phyloP scores from a whole-genome alignment of 2,888 invertebrate genomes.

The Pristionchus japonicus region DNA sequence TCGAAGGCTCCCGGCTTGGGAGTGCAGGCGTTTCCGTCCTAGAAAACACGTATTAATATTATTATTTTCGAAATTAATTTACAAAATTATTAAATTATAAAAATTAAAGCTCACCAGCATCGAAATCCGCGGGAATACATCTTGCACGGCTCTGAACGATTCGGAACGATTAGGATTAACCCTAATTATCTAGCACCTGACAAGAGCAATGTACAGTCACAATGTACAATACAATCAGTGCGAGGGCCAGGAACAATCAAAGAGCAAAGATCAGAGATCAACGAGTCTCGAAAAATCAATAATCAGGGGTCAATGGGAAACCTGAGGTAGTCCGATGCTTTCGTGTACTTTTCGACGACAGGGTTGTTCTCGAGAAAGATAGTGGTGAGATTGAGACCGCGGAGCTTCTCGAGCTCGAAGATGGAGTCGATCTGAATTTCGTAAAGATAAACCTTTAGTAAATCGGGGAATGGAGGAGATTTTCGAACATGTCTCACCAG shows the following conservation, averaged over 20 bases:
- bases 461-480: background rate
- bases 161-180: background rate
- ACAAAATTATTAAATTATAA: no score
- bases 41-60: background rate
- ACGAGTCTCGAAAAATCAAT: no score
- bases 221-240: background rate
- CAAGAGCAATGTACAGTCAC: no score
- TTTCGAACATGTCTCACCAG: slow-evolving; percentile 51
- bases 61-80: background rate
- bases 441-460: background rate
- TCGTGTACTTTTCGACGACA: slow-evolving; percentile 56
- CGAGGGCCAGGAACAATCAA: background rate
- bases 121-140: slow-evolving; percentile 45
- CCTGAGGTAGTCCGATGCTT: slow-evolving; percentile 44
- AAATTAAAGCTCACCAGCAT: slow-evolving; percentile 16
- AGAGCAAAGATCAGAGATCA: background rate
- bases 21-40: slow-evolving; percentile 14
- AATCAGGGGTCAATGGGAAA: background rate
- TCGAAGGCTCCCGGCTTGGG: background rate
- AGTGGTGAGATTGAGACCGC: slow-evolving; percentile 50
- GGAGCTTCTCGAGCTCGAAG: slow-evolving; percentile 64
- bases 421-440: slow-evolving; percentile 60
- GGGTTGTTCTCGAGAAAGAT: slow-evolving; percentile 72
- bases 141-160: slow-evolving; percentile 45
- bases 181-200: background rate